Base-by-base conservation (phyloP, 2,888 invertebrate species). In the Tuberolachnus salignus region DNA sequence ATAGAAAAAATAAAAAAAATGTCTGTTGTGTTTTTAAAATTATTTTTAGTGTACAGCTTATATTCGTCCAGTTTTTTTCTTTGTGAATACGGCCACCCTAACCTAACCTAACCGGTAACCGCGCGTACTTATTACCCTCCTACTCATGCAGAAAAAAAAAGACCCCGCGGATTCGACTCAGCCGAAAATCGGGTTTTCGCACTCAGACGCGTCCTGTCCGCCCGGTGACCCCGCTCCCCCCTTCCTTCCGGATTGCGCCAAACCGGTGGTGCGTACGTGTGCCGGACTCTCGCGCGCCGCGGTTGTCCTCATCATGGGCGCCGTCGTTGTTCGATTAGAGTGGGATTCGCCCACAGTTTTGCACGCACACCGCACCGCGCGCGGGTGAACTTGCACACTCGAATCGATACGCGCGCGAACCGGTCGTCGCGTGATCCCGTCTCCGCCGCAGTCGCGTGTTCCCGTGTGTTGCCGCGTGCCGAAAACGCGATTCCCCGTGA, bases 301-400 rank as follows among this genome's bases (percentile, higher is more conserved):
- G 57, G 44, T 23, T 13, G 67, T 51, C 53, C 34, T 67, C 51
- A 34, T n/a, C 46, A 21, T 14, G 21, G 13, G 11, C 26, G 71
- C 42, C 42, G 19, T 21, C 23, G 34, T 26, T 42, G 21, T 42
- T 14, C 42, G 66, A 42, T 2, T 0, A 9, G 49, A 61, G 72
- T 72, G 72, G 72, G 61, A 72, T 51, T 72, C 72, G 72, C 72
- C 72, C 72, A 72, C 72, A 21, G 72, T 72, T 72, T 61, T n/a
- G 72, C 72, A 61, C 72, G 72, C 72, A 10, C 34, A 34, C 34
- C 34, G 34, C 34, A 34, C 3, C 72, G 59, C 19, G 59, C 49
- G 3, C 59, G 16, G 16, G 49, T 3, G 72, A 72, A 61, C 72
- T 72, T 61, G 72, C 53, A 69, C 34, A 34, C 59, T 19, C 72